Conservation (phyloP, 2,113 vertebrate species). For the Coturnix japonica region DNA sequence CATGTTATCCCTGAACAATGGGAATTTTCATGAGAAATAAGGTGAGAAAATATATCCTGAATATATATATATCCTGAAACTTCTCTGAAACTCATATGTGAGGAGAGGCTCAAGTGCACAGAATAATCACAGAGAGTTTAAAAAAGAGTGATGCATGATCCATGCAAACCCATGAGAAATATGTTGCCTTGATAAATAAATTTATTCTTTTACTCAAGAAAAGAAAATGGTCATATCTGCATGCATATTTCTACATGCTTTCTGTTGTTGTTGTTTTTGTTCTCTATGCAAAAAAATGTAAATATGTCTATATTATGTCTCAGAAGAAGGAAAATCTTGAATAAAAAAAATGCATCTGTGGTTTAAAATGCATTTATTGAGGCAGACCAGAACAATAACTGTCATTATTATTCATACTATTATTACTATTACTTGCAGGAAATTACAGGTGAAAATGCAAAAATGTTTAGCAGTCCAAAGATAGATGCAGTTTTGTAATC, state of each 20-base stretch:
- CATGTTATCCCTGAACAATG: neutral
- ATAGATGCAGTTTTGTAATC: constrained; percentile 38
- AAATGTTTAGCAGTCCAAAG: constrained; percentile 43
- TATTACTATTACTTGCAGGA: neutral
- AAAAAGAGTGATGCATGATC: neutral
- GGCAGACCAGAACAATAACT: neutral
- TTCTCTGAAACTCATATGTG: rapidly evolving
- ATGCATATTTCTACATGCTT: neutral
- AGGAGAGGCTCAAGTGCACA: neutral
- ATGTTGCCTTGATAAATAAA: neutral
- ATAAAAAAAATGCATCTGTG: neutral
- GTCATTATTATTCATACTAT: neutral
- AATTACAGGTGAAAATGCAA: neutral
- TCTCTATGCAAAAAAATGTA: neutral
- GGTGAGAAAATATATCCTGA: neutral
- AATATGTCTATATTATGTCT: neutral
- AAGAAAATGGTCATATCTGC: neutral
- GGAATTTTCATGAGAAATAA: neutral
- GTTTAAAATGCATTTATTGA: constrained; percentile 5
- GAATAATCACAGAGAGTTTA: neutral
- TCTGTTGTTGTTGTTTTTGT: neutral
- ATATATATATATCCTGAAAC: neutral
- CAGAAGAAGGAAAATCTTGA: neutral
- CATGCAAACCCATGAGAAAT: neutral
- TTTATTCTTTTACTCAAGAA: neutral